Conservation (phyloP, 2,888 invertebrate species). For the Busseola fusca region DNA sequence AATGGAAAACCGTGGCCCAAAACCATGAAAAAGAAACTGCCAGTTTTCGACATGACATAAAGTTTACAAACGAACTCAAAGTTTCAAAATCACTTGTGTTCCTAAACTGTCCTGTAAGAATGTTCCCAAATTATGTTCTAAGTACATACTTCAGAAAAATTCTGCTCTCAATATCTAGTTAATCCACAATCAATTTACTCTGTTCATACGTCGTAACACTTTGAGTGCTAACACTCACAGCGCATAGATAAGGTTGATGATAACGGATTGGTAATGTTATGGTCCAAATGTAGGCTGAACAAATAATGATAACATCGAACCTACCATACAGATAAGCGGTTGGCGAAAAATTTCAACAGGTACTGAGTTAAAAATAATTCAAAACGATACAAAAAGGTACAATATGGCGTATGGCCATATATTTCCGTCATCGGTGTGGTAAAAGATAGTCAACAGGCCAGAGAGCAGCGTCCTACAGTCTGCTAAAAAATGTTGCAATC, state of each 20-base stretch:
- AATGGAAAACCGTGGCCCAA: conserved; percentile 16
- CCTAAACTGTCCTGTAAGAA: background rate
- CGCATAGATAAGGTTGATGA: conserved; percentile 62
- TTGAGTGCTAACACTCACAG: conserved; percentile 59
- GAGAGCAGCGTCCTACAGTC: background rate
- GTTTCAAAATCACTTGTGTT: background rate
- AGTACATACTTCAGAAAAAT: background rate
- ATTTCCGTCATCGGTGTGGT: conserved; percentile 10
- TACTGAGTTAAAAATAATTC: conserved; percentile 29
- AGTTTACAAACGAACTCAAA: background rate
- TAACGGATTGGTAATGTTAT: conserved; percentile 61
- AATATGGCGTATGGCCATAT: background rate
- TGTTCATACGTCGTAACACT: conserved; percentile 45
- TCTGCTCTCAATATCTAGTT: conserved; percentile 14
- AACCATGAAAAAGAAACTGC: background rate
- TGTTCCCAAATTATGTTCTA: background rate
- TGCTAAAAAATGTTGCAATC: background rate
- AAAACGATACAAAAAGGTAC: conserved; percentile 12
- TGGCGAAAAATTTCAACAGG: conserved; percentile 61
- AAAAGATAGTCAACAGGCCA: background rate
- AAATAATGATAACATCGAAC: conserved; percentile 66
- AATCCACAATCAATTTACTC: conserved; percentile 46
- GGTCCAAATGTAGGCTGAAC: conserved; percentile 66
- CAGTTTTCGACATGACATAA: background rate
- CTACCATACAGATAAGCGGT: conserved; percentile 61